Base-by-base conservation (phyloP, 2,797 vertebrate species). In the Antennarius maculatus region DNA sequence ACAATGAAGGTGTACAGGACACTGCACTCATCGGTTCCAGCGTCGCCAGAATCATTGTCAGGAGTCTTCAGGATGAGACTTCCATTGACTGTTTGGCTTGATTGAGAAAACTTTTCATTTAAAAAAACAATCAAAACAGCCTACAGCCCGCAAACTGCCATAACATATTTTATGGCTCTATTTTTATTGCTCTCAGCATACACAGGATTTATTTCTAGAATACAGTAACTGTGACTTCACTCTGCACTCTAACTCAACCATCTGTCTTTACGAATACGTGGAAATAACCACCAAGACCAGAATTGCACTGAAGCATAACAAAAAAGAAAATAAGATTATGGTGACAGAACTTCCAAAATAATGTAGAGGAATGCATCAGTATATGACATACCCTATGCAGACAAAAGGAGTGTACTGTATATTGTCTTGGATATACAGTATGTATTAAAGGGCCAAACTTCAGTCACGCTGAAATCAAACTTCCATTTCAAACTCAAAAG, bases 11-110 rank as follows among this genome's bases (percentile, higher is more conserved):
- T 70, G 81, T 76, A 58, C 63, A 41, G 42, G 18, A 54, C 11
- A 76, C 55, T 81, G 79, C 61, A 80, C 80, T 80, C 56, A 46
- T 57, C 56, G 41, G 73, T 66, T 77, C 29, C 41, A 14, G 28
- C 76, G 80, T 81, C 61, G 59, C 61, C 45, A 41, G 57, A 50
- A 31, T 7, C 8, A 13, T 62, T 39, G 23, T 23, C 27, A 49
- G n/a, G 43, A 49, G 43, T 53, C 41, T 48, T 13, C 3, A 52
- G 2, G 53, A 54, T 3, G 27, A 59, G 41, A 66, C 18, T 34
- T 9, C 58, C 15, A 48, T 15, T n/a, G 31, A 31, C 47, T 8
- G 7, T 14, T 45, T 47, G 37, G 28, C 69, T 51, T 15, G 2
- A 66, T 45, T 23, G 13, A 54, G 28, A 57, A 69, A 54, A 23